A percentile compares a stretch with the other conserved stretches of the same genome.
Evolutionary conservation across 2,113 vertebrate species (phyloP).

Genomic region (Nannobrachium achirus): DNA sequence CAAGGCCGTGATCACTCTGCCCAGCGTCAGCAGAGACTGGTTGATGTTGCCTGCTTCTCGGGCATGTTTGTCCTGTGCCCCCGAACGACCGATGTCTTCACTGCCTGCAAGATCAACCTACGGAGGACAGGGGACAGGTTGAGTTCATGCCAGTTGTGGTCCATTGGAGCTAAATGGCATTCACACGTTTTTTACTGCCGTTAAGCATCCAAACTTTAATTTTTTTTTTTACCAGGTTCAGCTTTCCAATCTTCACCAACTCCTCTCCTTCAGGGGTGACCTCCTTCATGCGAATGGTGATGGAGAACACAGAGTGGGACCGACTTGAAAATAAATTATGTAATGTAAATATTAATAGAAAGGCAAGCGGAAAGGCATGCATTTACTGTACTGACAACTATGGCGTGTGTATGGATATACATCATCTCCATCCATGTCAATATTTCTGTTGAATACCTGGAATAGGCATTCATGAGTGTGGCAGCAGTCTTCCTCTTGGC

Average conservation of each 20-base stretch:
- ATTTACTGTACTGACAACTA: too few species aligned
- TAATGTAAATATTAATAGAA: too few species aligned
- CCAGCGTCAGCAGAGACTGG: conserved; percentile 95
- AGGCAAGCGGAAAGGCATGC: too few species aligned
- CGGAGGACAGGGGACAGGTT: conserved; percentile 11
- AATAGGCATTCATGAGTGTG: conserved; percentile 96
- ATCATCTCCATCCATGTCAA: conserved; percentile 56
- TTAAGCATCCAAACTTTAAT: too few species aligned
- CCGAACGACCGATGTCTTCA: conserved; percentile 97
- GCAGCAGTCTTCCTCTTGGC: conserved; percentile 95
- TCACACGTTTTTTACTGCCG: too few species aligned
- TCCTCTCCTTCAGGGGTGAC: conserved; percentile 94
- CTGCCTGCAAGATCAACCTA: conserved; percentile 98
- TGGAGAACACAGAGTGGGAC: conserved; percentile 96
- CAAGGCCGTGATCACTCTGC: conserved; percentile 95
- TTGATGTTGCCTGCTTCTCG: conserved; percentile 99
- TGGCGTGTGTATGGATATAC: not conserved
- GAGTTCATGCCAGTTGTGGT: too few species aligned
- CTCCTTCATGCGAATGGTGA: conserved; percentile 99
- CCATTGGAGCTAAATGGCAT: not conserved
- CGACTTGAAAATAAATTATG: conserved; percentile 87
- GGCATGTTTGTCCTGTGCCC: conserved; percentile 95
- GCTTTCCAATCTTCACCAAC: conserved; percentile 97
- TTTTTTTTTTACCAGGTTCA: conserved; percentile 94
- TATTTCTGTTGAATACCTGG: conserved; percentile 81